phyloP scores from a whole-genome alignment of 2,113 vertebrate genomes.

The Heterotilapia buettikoferi region DNA sequence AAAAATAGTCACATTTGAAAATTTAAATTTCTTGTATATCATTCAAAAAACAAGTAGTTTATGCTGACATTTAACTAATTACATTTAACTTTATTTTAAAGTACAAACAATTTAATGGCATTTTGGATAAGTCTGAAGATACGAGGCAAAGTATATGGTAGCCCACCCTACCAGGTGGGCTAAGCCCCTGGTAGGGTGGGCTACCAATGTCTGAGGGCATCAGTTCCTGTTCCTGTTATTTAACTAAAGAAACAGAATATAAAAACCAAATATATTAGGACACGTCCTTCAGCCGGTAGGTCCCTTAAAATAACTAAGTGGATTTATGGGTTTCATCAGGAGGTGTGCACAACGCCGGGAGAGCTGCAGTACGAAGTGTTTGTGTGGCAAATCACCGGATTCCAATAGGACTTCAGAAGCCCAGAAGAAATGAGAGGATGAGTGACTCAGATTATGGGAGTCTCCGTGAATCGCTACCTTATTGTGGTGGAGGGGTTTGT shows the following conservation, averaged over 20 bases:
- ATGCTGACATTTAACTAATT: neutral
- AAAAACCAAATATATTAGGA: neutral
- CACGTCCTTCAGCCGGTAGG: neutral
- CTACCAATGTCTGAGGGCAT: no score
- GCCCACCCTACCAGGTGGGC: no score
- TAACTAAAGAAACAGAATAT: neutral
- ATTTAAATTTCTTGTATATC: neutral
- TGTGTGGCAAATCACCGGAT: no score
- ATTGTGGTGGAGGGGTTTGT: no score
- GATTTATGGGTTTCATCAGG: neutral
- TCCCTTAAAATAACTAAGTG: neutral
- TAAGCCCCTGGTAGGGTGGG: no score
- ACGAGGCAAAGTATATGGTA: neutral
- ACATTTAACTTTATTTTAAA: neutral
- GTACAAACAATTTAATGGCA: neutral
- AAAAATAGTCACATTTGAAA: neutral
- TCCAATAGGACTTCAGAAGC: no score
- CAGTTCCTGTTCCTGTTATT: neutral
- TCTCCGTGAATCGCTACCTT: no score
- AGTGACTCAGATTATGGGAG: no score
- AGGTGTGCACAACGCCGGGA: no score
- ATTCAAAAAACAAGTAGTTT: neutral
- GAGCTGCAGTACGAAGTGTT: no score
- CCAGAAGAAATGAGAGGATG: no score
- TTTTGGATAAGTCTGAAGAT: neutral